Conservation (phyloP, 2,888 invertebrate species). For the Trisateles emortualis region DNA sequence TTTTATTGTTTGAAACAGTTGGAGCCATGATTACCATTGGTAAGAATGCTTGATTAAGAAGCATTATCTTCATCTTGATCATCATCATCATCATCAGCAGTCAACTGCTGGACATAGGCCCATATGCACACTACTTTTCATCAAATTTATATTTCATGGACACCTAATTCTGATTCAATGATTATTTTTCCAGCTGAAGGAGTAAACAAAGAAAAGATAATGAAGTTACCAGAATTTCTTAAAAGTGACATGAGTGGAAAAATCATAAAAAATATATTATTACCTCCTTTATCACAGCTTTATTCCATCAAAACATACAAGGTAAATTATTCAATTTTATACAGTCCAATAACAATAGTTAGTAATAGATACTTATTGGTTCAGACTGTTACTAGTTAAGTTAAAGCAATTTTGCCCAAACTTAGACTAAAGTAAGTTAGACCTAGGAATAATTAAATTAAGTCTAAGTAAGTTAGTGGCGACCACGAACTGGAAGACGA, state of each 20-base stretch:
- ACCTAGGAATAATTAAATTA: too few species aligned
- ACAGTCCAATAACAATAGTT: not conserved
- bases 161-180: not conserved
- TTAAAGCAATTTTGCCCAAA: too few species aligned
- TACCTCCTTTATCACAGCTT: slow-evolving; percentile 60
- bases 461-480: too few species aligned
- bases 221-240: slow-evolving; percentile 75
- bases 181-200: slow-evolving; percentile 52
- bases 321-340: slow-evolving; percentile 39
- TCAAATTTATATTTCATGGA: too few species aligned
- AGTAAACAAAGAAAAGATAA: slow-evolving; percentile 38
- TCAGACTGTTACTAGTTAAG: too few species aligned
- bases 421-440: too few species aligned
- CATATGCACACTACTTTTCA: too few species aligned
- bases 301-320: slow-evolving; percentile 57
- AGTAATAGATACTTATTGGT: too few species aligned
- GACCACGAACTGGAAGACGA: too few species aligned
- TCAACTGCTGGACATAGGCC: too few species aligned
- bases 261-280: slow-evolving; percentile 55
- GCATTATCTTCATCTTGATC: not conserved
- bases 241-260: slow-evolving; percentile 74
- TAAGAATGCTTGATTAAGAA: slow-evolving; percentile 39
- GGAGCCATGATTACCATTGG: slow-evolving; percentile 63
- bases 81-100: too few species aligned
- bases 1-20: slow-evolving; percentile 78